Conservation (phyloP, 2,888 invertebrate genomes). For the Argyra leucocephala region DNA sequence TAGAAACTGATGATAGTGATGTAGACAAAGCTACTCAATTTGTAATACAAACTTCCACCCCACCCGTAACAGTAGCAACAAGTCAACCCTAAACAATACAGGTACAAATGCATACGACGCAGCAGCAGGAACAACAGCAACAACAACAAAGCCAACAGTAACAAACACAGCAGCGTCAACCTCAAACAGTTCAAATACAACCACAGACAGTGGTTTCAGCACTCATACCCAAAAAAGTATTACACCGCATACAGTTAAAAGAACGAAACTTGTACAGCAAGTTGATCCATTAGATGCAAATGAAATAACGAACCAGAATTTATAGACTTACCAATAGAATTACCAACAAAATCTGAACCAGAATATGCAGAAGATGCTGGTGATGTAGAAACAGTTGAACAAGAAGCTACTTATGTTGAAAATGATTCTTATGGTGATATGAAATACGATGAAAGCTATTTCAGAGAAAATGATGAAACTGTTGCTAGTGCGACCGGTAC, state of each 20-base stretch:
- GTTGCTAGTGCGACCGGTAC: slow-evolving; percentile 31
- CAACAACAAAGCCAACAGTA: slow-evolving; percentile 31
- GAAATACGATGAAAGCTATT: slow-evolving; percentile 45
- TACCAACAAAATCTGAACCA: slow-evolving; percentile 59
- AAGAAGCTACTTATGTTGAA: slow-evolving; percentile 55
- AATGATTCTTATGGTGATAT: slow-evolving; percentile 59
- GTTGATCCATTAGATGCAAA: slow-evolving; percentile 51
- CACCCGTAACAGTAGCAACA: slow-evolving; percentile 42
- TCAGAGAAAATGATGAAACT: slow-evolving; percentile 43
- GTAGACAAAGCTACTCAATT: slow-evolving; percentile 48
- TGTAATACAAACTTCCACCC: slow-evolving; percentile 45
- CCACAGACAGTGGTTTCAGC: slow-evolving; percentile 34
- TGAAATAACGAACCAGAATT: slow-evolving; percentile 46
- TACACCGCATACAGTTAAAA: slow-evolving; percentile 33
- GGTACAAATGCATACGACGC: slow-evolving; percentile 28
- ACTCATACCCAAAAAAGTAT: slow-evolving; percentile 39
- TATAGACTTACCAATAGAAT: slow-evolving; percentile 44
- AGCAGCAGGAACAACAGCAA: slow-evolving; percentile 34
- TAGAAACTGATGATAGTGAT: slow-evolving; percentile 54
- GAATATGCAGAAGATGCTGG: slow-evolving; percentile 56
- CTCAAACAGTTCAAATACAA: slow-evolving; percentile 29
- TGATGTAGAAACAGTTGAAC: slow-evolving; percentile 54
- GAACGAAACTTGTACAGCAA: slow-evolving; percentile 30
- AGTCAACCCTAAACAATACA: slow-evolving; percentile 31
- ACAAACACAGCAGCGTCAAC: slow-evolving; percentile 25